Conservation (phyloP, 1,140 invertebrate species). For the Trypoxylus dichotomus region DNA sequence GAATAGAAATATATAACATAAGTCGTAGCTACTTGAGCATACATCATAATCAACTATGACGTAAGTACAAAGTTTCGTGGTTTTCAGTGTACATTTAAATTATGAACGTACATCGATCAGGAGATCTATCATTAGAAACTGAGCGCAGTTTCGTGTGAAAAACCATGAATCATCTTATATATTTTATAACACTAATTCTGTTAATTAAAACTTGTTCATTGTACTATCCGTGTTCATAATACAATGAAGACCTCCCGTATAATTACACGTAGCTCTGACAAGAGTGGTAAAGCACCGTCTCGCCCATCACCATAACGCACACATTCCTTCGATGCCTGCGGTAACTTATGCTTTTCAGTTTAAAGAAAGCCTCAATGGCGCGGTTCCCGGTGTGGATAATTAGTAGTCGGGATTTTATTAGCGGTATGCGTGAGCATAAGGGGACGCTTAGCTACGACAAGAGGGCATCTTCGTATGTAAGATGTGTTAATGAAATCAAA, state of each 20-base stretch:
- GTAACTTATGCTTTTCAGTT: neutral
- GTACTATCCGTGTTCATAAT: neutral
- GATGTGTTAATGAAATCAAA: constrained; percentile 20
- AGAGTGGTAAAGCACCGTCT: neutral
- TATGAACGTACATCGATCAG: too few species aligned
- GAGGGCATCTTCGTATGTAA: neutral
- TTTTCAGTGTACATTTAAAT: too few species aligned
- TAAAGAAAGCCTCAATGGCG: neutral
- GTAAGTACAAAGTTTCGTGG: too few species aligned
- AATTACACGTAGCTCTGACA: neutral
- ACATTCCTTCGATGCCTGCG: neutral
- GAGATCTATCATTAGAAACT: too few species aligned
- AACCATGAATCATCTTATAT: too few species aligned
- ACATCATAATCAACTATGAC: too few species aligned
- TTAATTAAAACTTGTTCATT: neutral
- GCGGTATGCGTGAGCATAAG: neutral
- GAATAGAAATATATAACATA: too few species aligned
- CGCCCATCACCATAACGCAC: neutral
- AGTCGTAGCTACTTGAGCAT: too few species aligned
- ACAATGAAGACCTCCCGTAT: neutral
- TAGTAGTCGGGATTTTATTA: constrained; percentile 19
- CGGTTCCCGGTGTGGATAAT: neutral
- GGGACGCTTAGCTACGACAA: neutral
- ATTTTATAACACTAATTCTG: neutral
- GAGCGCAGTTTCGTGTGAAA: too few species aligned